A percentile compares a stretch with the other conserved stretches of the same genome.
Conservation (phyloP, 2,797 vertebrate genomes). For the Chaunax sp. region DNA sequence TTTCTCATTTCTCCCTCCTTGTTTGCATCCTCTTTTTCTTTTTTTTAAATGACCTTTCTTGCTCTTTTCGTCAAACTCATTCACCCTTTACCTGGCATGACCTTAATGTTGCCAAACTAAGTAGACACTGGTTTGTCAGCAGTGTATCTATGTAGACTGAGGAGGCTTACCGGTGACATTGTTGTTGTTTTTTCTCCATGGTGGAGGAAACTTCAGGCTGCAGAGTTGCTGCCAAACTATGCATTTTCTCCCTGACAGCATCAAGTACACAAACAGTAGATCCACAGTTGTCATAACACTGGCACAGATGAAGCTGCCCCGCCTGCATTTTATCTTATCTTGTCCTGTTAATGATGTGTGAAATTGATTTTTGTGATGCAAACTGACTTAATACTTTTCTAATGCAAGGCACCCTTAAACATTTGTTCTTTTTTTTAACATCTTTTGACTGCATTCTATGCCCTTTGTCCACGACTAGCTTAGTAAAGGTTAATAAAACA, state of each 20-base stretch:
- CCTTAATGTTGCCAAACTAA: slow-evolving; percentile 8
- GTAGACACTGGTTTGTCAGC: slow-evolving; percentile 21
- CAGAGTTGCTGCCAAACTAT: slow-evolving; percentile 45
- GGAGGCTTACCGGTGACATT: slow-evolving; percentile 22
- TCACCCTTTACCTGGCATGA: neutral
- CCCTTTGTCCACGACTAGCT: neutral
- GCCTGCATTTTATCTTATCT: slow-evolving; percentile 41
- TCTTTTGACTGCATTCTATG: slow-evolving; percentile 4
- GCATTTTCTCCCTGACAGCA: slow-evolving; percentile 44
- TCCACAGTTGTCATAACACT: slow-evolving; percentile 56
- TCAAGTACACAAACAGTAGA: slow-evolving; percentile 53
- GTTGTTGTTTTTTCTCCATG: slow-evolving; percentile 37
- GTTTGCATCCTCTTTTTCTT: neutral
- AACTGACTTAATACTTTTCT: slow-evolving; percentile 8
- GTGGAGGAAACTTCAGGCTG: slow-evolving; percentile 42
- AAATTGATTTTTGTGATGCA: slow-evolving; percentile 7
- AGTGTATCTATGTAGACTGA: slow-evolving; percentile 31
- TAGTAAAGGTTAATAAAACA: neutral
- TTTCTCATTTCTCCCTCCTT: neutral
- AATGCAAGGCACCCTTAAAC: neutral
- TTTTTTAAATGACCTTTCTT: neutral
- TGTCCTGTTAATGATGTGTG: slow-evolving; percentile 26
- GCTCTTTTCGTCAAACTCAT: neutral
- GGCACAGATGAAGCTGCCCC: slow-evolving; percentile 13
- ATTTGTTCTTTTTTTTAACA: slow-evolving; percentile 12